A percentile compares a stretch with the other conserved stretches of the same genome.
Evolutionary conservation across 1,140 invertebrate species (phyloP).

Genomic region (Battus philenor): DNA sequence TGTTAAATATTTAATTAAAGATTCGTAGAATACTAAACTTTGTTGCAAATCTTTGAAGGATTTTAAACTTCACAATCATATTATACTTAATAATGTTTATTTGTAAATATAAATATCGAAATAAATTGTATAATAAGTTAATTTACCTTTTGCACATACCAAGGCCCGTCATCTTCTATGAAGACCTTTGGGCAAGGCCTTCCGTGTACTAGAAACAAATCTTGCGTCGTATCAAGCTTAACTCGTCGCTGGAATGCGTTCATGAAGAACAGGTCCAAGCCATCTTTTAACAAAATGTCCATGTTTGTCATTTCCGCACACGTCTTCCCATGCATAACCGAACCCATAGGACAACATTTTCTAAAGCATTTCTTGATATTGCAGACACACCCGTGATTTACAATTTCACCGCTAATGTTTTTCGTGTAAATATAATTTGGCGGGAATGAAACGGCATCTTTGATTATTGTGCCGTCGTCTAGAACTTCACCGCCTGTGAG

Average conservation of each 20-base stretch:
- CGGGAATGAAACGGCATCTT: slow-evolving; percentile 36
- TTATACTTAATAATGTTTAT: too few species aligned
- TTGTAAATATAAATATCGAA: too few species aligned
- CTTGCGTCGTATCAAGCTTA: slow-evolving; percentile 17
- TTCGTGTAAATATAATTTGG: slow-evolving; percentile 36
- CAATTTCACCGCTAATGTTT: slow-evolving; percentile 33
- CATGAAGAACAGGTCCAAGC: slow-evolving; percentile 34
- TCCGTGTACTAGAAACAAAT: slow-evolving; percentile 27
- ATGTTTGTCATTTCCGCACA: slow-evolving; percentile 25
- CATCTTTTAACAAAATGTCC: slow-evolving; percentile 28
- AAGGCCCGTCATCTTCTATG: slow-evolving; percentile 26
- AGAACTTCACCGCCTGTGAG: slow-evolving; percentile 26
- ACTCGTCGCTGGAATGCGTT: slow-evolving; percentile 24
- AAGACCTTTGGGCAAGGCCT: slow-evolving; percentile 30
- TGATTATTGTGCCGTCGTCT: slow-evolving; percentile 26
- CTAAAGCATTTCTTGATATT: slow-evolving; percentile 40
- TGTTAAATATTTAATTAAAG: too few species aligned
- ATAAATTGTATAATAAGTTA: too few species aligned
- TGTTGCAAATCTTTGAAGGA: too few species aligned
- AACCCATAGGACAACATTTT: slow-evolving; percentile 50
- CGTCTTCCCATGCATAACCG: slow-evolving; percentile 22
- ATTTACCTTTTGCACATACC: slow-evolving; percentile 48
- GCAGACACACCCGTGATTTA: slow-evolving; percentile 47
- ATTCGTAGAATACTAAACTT: too few species aligned
- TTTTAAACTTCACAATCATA: too few species aligned